phyloP scores from a whole-genome alignment of 2,888 invertebrate genomes.

The Peribatodes rhomboidaria region DNA sequence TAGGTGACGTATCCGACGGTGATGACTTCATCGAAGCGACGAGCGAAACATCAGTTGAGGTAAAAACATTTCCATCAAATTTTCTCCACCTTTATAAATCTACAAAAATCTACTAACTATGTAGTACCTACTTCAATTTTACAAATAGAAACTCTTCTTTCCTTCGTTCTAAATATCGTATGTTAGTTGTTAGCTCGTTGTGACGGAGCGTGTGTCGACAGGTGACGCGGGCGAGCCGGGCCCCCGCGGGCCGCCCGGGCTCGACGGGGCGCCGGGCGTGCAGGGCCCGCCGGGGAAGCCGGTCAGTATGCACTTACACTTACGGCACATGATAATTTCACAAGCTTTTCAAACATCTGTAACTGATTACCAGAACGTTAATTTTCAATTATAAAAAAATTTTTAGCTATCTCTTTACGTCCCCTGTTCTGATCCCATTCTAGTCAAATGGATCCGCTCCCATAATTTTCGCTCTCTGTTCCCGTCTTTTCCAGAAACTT shows the following conservation, averaged over 20 bases:
- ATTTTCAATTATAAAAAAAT: no score
- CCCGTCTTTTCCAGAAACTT: no score
- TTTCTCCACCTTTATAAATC: not conserved
- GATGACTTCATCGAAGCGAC: not conserved
- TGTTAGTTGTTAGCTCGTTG: not conserved
- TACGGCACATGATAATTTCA: not conserved
- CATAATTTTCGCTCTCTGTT: no score
- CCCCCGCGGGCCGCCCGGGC: conserved; percentile 90
- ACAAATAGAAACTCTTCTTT: not conserved
- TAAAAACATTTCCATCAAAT: not conserved
- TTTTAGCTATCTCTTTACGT: no score
- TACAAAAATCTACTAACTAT: not conserved
- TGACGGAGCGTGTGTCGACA: conserved; percentile 58
- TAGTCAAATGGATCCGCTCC: no score
- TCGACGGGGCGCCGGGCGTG: conserved; percentile 92
- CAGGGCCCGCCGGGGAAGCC: conserved; percentile 95
- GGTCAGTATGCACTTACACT: conserved; percentile 75
- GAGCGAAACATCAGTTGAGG: not conserved
- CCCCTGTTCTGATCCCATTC: no score
- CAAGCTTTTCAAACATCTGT: no score
- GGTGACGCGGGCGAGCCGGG: conserved; percentile 93
- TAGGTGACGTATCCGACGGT: not conserved
- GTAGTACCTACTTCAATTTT: not conserved
- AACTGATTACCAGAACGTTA: no score
- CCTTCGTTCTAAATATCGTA: not conserved